phyloP scores from a whole-genome alignment of 92 coral and sea anemone genomes.

The Parazoanthus darwini region DNA sequence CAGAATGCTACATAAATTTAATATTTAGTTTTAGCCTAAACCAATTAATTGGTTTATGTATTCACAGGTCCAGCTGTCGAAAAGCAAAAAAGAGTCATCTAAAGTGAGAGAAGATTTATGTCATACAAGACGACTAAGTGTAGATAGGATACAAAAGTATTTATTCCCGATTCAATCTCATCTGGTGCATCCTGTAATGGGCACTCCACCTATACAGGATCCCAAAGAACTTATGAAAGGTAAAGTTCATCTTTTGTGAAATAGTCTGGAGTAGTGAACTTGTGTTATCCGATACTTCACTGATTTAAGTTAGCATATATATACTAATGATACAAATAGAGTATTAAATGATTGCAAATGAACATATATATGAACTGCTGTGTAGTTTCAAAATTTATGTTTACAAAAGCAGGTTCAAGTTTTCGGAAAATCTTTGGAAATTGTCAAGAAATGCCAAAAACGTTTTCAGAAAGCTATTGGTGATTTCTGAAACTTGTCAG shows the following conservation, averaged over 20 bases:
- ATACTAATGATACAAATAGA: no score
- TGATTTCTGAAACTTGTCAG: no score
- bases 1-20: not conserved
- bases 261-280: not conserved
- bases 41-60: not conserved
- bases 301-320: no score
- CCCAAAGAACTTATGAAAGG: slow-evolving; percentile 54
- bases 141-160: slow-evolving; percentile 79
- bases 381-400: no score
- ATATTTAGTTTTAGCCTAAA: no score
- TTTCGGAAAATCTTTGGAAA: no score
- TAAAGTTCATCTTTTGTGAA: slow-evolving; percentile 4
- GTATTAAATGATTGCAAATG: no score
- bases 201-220: slow-evolving; percentile 82
- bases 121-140: slow-evolving; percentile 63
- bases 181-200: slow-evolving; percentile 83
- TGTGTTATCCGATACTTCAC: no score
- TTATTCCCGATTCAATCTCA: slow-evolving; percentile 82
- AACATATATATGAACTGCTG: no score
- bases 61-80: slow-evolving; percentile 59
- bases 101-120: slow-evolving; percentile 58
- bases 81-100: slow-evolving; percentile 62
- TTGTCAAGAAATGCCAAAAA: no score
- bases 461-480: no score
- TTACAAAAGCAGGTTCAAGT: no score